These are phyloP conservation scores for Temnothorax ravouxi DNA, from an alignment of 2,888 invertebrate species.

Conservation along the genomic window DNA sequence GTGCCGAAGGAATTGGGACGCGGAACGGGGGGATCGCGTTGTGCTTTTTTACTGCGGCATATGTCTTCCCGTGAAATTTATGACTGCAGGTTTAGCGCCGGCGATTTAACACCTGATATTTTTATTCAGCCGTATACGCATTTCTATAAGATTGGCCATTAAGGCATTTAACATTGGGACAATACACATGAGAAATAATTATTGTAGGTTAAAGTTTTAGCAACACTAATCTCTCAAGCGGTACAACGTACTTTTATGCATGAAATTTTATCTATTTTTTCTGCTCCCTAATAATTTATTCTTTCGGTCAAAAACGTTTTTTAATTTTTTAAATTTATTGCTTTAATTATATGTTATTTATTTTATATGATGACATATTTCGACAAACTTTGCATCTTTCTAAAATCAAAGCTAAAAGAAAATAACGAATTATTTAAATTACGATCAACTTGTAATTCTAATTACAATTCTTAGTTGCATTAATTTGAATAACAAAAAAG, in stretches of 20 bases:
- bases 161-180: not conserved
- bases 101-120: conserved; percentile 3
- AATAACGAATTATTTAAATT: not conserved
- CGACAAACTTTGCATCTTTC: not conserved
- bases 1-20: conserved; percentile 38
- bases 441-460: not conserved
- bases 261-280: not conserved
- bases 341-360: not conserved
- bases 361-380: not conserved
- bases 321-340: not conserved
- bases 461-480: not conserved
- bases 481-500: not conserved
- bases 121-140: not conserved
- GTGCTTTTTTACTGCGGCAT: conserved; percentile 13
- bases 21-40: conserved; percentile 18
- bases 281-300: not conserved
- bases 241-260: not conserved
- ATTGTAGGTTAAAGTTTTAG: not conserved
- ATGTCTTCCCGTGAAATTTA: conserved; percentile 6
- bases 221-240: not conserved
- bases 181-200: not conserved
- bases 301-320: not conserved
- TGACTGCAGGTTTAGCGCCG: conserved; percentile 19
- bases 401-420: not conserved
- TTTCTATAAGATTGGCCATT: not conserved